Conservation (phyloP, 2,888 invertebrate genomes). For the Mimas tiliae region DNA sequence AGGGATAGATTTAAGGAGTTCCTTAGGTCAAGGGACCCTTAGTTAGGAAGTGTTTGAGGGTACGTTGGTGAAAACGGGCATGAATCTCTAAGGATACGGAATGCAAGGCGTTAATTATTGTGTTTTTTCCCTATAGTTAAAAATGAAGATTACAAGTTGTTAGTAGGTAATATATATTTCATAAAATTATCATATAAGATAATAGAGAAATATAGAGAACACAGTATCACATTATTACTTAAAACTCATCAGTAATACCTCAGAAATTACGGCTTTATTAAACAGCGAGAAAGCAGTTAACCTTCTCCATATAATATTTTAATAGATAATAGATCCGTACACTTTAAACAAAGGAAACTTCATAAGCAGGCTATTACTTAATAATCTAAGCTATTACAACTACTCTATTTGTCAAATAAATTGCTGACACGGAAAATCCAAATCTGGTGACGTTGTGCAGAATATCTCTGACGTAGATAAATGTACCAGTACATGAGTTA, state of each 20-base stretch:
- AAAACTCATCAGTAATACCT: background rate
- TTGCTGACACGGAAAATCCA: background rate
- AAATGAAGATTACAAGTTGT: too few species aligned
- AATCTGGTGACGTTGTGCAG: background rate
- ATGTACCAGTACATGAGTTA: slow-evolving; percentile 7
- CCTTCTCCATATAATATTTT: background rate
- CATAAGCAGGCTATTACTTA: too few species aligned
- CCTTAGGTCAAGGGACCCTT: too few species aligned
- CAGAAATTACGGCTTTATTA: background rate
- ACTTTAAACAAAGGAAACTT: background rate
- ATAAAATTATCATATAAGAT: too few species aligned
- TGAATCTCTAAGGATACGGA: too few species aligned
- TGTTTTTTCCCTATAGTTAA: too few species aligned
- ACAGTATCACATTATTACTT: background rate
- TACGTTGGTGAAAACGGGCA: too few species aligned
- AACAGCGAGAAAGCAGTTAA: background rate
- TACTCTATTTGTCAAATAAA: slow-evolving; percentile 8
- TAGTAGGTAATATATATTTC: too few species aligned
- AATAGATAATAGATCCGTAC: background rate
- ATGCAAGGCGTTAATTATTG: too few species aligned
- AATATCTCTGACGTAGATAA: slow-evolving; percentile 3
- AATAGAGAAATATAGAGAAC: background rate
- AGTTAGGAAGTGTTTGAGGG: too few species aligned
- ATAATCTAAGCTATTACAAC: too few species aligned
- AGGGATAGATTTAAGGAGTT: too few species aligned